These are phyloP conservation scores for Drosophila carrolli DNA, from an alignment of 1,140 invertebrate species.

Conservation along the genomic window DNA sequence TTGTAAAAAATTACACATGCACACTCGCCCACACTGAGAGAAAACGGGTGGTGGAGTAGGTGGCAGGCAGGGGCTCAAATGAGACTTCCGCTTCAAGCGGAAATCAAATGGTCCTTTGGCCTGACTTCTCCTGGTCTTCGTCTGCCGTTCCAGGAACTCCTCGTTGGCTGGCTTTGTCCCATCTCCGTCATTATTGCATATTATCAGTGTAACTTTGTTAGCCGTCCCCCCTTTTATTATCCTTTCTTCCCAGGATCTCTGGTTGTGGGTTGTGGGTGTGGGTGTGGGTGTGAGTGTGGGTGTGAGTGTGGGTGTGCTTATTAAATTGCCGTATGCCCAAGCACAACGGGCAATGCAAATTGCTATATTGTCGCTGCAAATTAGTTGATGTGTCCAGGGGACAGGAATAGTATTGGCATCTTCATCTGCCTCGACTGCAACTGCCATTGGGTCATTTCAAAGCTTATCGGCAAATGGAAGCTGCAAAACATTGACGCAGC, in stretches of 20 bases:
- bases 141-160: too few species aligned
- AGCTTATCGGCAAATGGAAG: conserved; percentile 33
- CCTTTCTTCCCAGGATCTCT: not conserved
- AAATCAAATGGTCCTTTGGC: conserved; percentile 50
- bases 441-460: conserved; percentile 12
- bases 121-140: not conserved
- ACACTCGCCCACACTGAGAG: not conserved
- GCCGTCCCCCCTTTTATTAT: conserved; percentile 2
- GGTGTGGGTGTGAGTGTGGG: too few species aligned
- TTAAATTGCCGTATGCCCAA: conserved; percentile 57
- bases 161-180: conserved; percentile 6
- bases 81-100: conserved; percentile 52
- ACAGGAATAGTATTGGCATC: too few species aligned
- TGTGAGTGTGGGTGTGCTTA: conserved; percentile 48
- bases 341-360: conserved; percentile 52
- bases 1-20: conserved; percentile 54
- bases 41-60: not conserved
- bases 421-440: not conserved
- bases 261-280: conserved; percentile 2
- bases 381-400: conserved; percentile 36
- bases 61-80: conserved; percentile 31
- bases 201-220: conserved; percentile 61
- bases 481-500: conserved; percentile 6
- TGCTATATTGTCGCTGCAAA: conserved; percentile 48
- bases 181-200: conserved; percentile 60